phyloP scores from a whole-genome alignment of 2,113 vertebrate genomes.

The Notothenia coriiceps region DNA sequence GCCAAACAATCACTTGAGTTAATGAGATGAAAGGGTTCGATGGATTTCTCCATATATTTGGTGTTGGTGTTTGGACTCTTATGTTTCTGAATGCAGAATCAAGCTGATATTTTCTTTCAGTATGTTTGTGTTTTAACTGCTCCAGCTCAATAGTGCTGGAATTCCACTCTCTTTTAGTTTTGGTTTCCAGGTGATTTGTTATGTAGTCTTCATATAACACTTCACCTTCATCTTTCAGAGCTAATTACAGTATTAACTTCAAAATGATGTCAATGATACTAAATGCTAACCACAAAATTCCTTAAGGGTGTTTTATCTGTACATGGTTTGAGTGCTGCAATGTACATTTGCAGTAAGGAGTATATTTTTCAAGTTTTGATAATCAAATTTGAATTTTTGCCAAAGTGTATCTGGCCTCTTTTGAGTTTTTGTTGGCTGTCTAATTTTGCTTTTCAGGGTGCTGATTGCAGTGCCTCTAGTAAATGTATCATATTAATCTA shows the following conservation, averaged over 20 bases:
- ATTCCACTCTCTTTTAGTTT: neutral
- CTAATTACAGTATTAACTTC: neutral
- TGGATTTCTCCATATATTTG: too few relatives aligned
- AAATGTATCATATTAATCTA: constrained; percentile 27
- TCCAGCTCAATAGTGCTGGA: neutral
- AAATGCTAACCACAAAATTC: neutral
- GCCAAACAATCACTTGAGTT: too few relatives aligned
- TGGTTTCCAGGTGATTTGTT: neutral
- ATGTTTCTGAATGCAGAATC: too few relatives aligned
- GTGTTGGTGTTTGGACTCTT: too few relatives aligned
- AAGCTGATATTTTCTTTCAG: too few relatives aligned
- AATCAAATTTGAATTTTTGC: too few relatives aligned
- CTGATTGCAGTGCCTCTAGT: constrained; percentile 3
- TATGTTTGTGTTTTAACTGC: neutral
- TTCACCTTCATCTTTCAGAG: neutral
- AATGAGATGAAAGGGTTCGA: too few relatives aligned
- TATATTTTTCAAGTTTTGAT: neutral
- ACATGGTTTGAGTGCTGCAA: neutral
- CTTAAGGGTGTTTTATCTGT: neutral
- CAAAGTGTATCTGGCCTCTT: neutral
- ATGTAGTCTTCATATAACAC: neutral
- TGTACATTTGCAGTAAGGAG: neutral
- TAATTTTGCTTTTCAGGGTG: neutral
- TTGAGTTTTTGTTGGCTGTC: neutral
- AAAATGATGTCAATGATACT: neutral